Conservation (phyloP, 2,888 invertebrate species). For the Cerceris ruficornis region DNA sequence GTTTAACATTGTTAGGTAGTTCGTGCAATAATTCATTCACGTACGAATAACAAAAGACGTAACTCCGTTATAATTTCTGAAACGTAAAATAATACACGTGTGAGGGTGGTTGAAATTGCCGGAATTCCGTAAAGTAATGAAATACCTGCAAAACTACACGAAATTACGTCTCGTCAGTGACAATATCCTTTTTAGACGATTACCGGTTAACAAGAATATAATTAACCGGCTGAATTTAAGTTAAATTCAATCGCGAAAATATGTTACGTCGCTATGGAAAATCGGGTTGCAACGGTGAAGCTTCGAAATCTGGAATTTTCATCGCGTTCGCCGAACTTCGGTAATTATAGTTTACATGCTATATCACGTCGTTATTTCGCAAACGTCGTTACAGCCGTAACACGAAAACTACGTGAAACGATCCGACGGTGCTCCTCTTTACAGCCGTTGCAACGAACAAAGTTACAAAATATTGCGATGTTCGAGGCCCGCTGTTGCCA, state of each 20-base stretch:
- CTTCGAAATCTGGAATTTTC: background rate
- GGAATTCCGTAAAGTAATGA: too few relatives aligned
- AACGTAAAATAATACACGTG: too few relatives aligned
- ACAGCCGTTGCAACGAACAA: background rate
- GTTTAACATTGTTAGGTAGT: too few relatives aligned
- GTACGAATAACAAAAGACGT: too few relatives aligned
- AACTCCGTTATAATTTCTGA: too few relatives aligned
- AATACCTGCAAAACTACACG: too few relatives aligned
- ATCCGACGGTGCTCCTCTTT: background rate
- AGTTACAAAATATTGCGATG: conserved; percentile 5
- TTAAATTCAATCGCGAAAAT: background rate
- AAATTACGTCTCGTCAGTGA: too few relatives aligned
- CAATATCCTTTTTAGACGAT: too few relatives aligned
- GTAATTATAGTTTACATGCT: conserved; percentile 2
- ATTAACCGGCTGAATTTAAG: too few relatives aligned
- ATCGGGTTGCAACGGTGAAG: background rate
- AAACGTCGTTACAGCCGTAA: background rate
- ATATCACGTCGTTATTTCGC: conserved; percentile 1
- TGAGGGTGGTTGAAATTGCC: too few relatives aligned
- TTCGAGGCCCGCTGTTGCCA: background rate
- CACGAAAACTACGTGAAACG: background rate
- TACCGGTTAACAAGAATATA: too few relatives aligned
- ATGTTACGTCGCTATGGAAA: background rate
- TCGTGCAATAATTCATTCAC: too few relatives aligned
- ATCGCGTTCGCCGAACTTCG: background rate